These are phyloP conservation scores for Eretmocerus hayati DNA, from an alignment of 2,888 invertebrate species.

Conservation along the genomic window DNA sequence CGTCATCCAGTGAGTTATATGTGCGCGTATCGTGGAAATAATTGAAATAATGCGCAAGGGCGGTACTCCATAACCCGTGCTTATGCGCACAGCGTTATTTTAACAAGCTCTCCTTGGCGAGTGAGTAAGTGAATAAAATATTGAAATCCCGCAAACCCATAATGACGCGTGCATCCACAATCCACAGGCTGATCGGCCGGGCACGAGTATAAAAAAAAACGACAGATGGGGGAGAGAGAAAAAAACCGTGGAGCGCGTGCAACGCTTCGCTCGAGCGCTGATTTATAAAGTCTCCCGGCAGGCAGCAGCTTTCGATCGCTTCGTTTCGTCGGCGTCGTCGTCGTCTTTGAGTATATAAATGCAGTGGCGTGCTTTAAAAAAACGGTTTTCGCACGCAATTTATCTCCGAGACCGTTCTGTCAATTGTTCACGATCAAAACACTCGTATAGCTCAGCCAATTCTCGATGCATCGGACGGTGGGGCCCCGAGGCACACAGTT, in stretches of 20 bases:
- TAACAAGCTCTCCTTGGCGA: not conserved
- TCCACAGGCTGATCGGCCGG: too few species aligned
- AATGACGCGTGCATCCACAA: too few species aligned
- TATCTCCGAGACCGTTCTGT: constrained; percentile 9
- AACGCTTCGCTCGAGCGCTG: constrained; percentile 2
- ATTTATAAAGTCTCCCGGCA: constrained; percentile 16
- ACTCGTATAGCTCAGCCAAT: constrained; percentile 2
- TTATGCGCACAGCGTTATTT: not conserved
- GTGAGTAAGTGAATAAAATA: constrained; percentile 3
- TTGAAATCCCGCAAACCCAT: constrained; percentile 10
- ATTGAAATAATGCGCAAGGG: constrained; percentile 15
- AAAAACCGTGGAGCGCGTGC: too few species aligned
- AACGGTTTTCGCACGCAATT: constrained; percentile 16
- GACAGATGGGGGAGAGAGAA: too few species aligned
- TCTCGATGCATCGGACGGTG: too few species aligned
- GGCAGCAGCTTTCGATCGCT: too few species aligned
- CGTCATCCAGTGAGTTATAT: too few species aligned
- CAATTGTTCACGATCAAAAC: constrained; percentile 19
- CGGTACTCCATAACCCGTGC: constrained; percentile 12
- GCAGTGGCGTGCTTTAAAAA: too few species aligned
- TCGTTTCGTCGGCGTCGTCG: too few species aligned
- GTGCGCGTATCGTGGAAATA: constrained; percentile 1
- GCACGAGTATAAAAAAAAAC: too few species aligned
- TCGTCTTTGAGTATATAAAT: too few species aligned
- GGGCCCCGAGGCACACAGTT: too few species aligned